Base-by-base conservation (phyloP, 2,113 vertebrate genomes). In the Apteryx owenii region DNA sequence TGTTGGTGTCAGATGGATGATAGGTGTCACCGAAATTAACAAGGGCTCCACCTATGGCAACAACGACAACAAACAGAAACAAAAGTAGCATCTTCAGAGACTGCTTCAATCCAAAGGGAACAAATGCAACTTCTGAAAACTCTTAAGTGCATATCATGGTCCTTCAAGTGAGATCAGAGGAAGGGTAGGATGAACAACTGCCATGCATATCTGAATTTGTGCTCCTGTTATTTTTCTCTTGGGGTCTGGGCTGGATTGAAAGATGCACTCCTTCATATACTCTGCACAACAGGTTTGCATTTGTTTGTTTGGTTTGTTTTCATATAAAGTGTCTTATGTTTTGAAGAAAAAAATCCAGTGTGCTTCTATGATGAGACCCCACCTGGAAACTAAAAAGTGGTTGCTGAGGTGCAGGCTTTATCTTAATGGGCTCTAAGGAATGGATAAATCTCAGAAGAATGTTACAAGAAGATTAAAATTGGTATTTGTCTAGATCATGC, bases 1-100 rank as follows among this genome's bases (percentile, higher is more conserved):
- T n/a, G 84, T 98, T 82, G 99, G 98, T 44, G 98, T 99, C 56
- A 99, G 99, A 96, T 99, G 99, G 99, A 99, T 99, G 99, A 99
- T 99, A 9, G 98, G 98, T 0, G 99, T 99, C 97, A 99, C 99
- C 2, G 99, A 99, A 96, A 99, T 99, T 18, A 95, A 99, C 95
- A 99, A 97, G 93, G 98, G 99, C 54, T 99, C 99, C 9, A 98
- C 97, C 91, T 99, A 99, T 4, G 99, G 99, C 56, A 98, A 99
- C 95, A 98, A 98, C 25, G 98, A 98, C 66, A 97, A 76, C 92
- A 98, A 97, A 56, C 94, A 98, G 70, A 99, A 98, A 79, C 98
- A 93, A 36, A 98, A 98, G 88, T 98, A 97, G 98, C 56, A 76
- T 72, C 92, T 81, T 88, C 80, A 72, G 96, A 90, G 86, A 93